A percentile compares a stretch with the other conserved stretches of the same genome.
Evolutionary conservation across 2,113 vertebrate genomes (phyloP).

Genomic region (Pterocles orientalis): DNA sequence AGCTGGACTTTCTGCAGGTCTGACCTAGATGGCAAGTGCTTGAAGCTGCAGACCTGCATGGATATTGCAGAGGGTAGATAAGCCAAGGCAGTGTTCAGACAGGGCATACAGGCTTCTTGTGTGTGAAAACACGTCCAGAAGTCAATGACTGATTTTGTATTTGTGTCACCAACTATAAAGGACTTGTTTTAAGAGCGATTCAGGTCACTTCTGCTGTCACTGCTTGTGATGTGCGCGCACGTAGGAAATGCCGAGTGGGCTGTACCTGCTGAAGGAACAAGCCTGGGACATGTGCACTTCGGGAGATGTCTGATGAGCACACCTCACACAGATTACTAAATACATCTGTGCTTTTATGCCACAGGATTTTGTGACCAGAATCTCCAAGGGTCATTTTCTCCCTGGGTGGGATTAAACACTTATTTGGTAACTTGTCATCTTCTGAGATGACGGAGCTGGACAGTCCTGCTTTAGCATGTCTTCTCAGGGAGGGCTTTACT

Average conservation of each 20-base stretch:
- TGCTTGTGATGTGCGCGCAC: background rate
- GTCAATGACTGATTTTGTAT: background rate
- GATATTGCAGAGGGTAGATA: background rate
- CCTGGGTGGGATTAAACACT: background rate
- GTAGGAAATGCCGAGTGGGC: fast-evolving
- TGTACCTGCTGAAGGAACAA: background rate
- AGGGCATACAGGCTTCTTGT: background rate
- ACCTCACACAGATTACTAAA: background rate
- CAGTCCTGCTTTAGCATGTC: background rate
- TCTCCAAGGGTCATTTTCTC: background rate
- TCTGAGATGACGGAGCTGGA: background rate
- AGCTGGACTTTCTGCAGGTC: background rate
- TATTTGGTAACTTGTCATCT: background rate
- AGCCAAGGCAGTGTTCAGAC: background rate
- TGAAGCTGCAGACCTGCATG: background rate
- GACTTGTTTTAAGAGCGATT: background rate
- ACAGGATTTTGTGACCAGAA: background rate
- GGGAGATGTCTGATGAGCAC: background rate
- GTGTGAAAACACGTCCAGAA: background rate
- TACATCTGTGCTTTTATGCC: background rate
- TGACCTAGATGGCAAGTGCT: background rate
- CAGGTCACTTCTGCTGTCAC: background rate
- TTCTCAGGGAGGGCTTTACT: background rate
- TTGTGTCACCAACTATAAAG: background rate
- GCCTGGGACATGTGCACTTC: background rate